Evolutionary conservation across 2,113 vertebrate species (phyloP).

Genomic region (Gymnarchus niloticus): DNA sequence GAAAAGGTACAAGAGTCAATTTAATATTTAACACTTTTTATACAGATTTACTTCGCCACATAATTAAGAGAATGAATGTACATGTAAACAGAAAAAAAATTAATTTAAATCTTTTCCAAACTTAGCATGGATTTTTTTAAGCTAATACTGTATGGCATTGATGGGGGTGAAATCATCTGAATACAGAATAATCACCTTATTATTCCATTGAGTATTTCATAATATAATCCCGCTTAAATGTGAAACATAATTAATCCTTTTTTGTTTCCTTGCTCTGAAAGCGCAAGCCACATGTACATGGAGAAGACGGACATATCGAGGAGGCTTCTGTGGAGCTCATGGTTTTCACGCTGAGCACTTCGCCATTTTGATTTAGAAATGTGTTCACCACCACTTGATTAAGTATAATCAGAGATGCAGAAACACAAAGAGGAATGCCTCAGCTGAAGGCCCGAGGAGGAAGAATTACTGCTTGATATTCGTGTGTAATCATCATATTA

Average conservation of each 20-base stretch:
- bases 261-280: background rate
- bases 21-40: background rate
- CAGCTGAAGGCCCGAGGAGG: background rate
- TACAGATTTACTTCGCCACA: background rate
- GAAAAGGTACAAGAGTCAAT: background rate
- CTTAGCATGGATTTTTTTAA: background rate
- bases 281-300: background rate
- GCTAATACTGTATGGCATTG: background rate
- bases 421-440: background rate
- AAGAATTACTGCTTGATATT: background rate
- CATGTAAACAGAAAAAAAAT: background rate
- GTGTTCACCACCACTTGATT: background rate
- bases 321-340: background rate
- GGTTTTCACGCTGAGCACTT: background rate
- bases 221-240: background rate
- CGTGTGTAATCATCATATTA: background rate
- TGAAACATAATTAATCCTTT: background rate
- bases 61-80: background rate
- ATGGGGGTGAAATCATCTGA: background rate
- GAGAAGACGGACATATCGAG: too few species aligned
- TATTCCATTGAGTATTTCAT: background rate
- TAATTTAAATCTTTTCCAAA: conserved; percentile 9
- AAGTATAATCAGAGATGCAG: background rate
- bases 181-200: conserved; percentile 6
- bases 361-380: background rate